phyloP scores from a whole-genome alignment of 2,888 invertebrate genomes.

The Gisinianus flammeolus region DNA sequence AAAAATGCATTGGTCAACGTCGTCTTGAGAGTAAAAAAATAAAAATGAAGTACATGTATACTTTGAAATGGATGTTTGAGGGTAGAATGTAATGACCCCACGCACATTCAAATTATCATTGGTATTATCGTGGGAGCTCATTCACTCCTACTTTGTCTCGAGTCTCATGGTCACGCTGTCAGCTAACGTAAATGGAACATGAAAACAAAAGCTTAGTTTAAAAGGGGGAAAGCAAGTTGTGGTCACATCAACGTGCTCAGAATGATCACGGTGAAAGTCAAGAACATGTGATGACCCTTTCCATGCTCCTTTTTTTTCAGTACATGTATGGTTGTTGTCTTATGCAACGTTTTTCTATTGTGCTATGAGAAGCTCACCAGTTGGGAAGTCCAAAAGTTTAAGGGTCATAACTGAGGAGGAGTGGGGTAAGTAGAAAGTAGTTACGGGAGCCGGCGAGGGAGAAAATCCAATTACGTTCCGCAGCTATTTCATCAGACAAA shows the following conservation, averaged over 20 bases:
- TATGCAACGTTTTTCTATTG: neutral
- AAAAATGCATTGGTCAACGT: too few species aligned
- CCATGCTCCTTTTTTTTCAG: neutral
- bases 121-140: too few species aligned
- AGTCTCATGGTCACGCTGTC: neutral
- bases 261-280: neutral
- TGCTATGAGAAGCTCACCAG: neutral
- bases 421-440: neutral
- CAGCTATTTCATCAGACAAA: slow-evolving; percentile 25
- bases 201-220: neutral
- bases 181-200: too few species aligned
- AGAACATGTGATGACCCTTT: neutral
- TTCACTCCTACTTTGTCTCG: neutral
- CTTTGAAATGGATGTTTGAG: too few species aligned
- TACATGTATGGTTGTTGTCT: neutral
- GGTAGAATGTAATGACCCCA: too few species aligned
- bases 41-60: too few species aligned
- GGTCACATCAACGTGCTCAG: neutral
- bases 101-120: too few species aligned
- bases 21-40: too few species aligned
- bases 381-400: too few species aligned
- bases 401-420: neutral
- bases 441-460: neutral
- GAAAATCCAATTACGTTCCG: slow-evolving; percentile 30
- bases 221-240: neutral